Conservation (phyloP, 2,113 vertebrate species). For the Psettodes erumei region DNA sequence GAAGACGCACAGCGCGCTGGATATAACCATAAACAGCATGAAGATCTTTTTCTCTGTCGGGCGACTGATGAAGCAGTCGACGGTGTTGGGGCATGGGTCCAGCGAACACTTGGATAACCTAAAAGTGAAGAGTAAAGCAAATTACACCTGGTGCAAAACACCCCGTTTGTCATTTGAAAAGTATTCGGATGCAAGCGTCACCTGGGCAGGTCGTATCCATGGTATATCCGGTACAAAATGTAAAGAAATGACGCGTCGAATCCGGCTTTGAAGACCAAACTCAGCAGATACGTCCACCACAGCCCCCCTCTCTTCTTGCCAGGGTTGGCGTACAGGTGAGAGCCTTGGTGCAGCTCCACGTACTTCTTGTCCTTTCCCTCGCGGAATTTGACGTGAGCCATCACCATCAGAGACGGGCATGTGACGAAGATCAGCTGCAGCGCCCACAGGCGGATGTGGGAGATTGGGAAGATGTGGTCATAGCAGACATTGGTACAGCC, state of each 20-base stretch:
- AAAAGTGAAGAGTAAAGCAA: neutral
- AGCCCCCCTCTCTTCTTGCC: conserved; percentile 92
- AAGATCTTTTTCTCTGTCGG: conserved; percentile 96
- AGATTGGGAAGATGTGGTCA: conserved; percentile 92
- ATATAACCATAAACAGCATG: conserved; percentile 93
- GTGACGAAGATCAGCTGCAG: conserved; percentile 85
- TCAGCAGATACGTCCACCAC: conserved; percentile 86
- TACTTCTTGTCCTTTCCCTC: conserved; percentile 88
- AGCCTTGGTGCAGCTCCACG: conserved; percentile 48
- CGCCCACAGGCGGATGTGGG: conserved; percentile 84
- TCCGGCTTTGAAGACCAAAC: conserved; percentile 88
- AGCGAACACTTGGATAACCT: conserved; percentile 87
- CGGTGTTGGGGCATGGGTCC: conserved; percentile 85
- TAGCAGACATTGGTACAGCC: conserved; percentile 95
- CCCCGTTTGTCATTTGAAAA: neutral
- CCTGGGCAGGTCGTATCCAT: conserved; percentile 87
- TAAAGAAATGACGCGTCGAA: conserved; percentile 89
- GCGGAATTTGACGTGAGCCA: conserved; percentile 91
- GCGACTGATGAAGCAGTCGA: conserved; percentile 91
- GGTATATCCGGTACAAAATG: conserved; percentile 87
- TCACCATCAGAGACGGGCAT: conserved; percentile 92
- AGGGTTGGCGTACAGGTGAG: conserved; percentile 81
- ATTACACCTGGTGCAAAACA: neutral
- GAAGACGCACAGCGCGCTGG: conserved; percentile 85
- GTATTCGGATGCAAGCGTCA: neutral